phyloP scores from a whole-genome alignment of 1,140 invertebrate species.

The Eriocheir sinensis region DNA sequence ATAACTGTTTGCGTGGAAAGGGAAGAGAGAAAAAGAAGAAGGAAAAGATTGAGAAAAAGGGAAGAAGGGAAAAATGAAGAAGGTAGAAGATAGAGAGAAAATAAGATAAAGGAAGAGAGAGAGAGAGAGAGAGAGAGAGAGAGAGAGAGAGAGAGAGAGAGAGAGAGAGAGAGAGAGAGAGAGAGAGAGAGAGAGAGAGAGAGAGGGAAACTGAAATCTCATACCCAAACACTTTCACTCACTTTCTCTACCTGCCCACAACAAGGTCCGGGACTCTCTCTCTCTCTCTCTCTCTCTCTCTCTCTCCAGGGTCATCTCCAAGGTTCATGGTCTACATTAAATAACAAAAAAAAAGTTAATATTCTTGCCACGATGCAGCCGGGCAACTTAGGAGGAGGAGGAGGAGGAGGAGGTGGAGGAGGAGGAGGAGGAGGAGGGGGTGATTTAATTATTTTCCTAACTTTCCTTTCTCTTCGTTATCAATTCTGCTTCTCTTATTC shows the following conservation, averaged over 20 bases:
- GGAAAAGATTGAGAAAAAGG: neutral
- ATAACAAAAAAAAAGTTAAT: neutral
- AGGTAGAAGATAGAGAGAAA: too few species aligned
- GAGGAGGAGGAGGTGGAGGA: neutral
- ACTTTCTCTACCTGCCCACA: neutral
- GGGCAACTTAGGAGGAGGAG: neutral
- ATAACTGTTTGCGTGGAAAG: neutral
- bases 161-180: too few species aligned
- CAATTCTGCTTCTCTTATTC: neutral
- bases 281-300: conserved; percentile 22
- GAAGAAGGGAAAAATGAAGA: too few species aligned
- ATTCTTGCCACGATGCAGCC: neutral
- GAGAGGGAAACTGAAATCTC: neutral
- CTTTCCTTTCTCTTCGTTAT: neutral
- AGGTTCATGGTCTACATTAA: neutral
- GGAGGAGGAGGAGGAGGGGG: neutral
- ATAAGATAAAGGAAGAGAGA: too few species aligned
- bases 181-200: neutral
- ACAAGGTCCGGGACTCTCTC: neutral
- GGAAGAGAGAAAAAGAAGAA: neutral
- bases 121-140: too few species aligned
- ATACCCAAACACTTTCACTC: conserved; percentile 1
- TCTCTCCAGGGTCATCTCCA: neutral
- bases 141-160: too few species aligned
- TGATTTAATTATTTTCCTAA: neutral